Conservation (phyloP, 2,113 vertebrate genomes). For the Gallinago jamesoni region DNA sequence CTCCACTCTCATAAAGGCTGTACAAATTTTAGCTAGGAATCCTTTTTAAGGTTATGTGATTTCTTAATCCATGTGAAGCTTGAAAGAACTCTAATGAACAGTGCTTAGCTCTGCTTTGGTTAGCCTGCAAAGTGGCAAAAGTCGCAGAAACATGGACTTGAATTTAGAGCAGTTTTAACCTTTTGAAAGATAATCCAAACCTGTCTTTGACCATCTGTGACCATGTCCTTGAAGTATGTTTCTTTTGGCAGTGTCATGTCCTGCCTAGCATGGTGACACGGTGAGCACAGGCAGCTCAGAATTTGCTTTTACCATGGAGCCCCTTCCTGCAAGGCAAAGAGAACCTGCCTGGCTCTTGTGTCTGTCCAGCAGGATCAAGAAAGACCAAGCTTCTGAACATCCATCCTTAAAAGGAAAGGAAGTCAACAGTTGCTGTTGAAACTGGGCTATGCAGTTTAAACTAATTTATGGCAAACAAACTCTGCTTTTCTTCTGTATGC, state of each 20-base stretch:
- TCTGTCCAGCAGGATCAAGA: background rate
- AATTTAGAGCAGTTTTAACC: background rate
- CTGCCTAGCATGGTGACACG: background rate
- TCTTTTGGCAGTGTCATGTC: background rate
- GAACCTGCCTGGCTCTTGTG: fast-evolving
- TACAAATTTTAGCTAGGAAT: background rate
- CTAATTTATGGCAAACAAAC: background rate
- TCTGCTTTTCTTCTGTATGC: background rate
- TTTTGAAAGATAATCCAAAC: background rate
- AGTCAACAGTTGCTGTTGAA: background rate
- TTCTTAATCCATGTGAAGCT: background rate
- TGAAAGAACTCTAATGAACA: background rate
- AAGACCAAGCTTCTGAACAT: background rate
- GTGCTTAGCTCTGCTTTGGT: background rate
- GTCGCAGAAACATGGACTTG: background rate
- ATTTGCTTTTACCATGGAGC: background rate
- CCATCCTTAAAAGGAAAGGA: background rate
- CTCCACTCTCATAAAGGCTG: background rate
- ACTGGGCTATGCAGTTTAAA: background rate
- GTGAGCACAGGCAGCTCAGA: background rate
- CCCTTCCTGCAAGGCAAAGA: background rate
- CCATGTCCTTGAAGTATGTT: background rate
- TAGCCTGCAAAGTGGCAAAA: background rate
- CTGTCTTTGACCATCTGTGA: background rate
- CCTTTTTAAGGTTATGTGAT: background rate